A percentile compares a stretch with the other conserved stretches of the same genome.
These are phyloP conservation scores for Rhegmatorhina hoffmannsi DNA, from an alignment of 2,113 vertebrate species.

Conservation along the genomic window DNA sequence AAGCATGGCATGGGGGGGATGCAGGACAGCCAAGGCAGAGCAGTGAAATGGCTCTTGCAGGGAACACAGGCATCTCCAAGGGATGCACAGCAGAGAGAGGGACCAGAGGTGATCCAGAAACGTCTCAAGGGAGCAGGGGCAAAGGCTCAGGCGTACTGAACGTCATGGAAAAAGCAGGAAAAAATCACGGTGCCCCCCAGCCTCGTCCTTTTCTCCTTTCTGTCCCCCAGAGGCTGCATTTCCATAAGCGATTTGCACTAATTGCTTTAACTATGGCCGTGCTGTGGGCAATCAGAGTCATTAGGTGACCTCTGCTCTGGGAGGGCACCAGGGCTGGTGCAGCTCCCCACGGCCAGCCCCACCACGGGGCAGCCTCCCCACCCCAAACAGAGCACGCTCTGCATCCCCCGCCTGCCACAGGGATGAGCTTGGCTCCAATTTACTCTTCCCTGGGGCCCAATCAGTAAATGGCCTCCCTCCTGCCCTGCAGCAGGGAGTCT, in stretches of 20 bases:
- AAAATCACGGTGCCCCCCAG: background rate
- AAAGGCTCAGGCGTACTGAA: background rate
- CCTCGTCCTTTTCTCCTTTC: background rate
- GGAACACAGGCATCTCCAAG: background rate
- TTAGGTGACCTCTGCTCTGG: background rate
- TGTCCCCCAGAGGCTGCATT: background rate
- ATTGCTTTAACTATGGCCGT: background rate
- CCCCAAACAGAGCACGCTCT: background rate
- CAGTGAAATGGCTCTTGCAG: background rate
- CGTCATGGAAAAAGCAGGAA: background rate
- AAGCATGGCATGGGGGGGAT: background rate
- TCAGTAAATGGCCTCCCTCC: background rate
- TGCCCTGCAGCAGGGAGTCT: background rate
- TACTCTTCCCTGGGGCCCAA: background rate
- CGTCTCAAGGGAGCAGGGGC: background rate
- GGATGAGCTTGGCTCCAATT: background rate
- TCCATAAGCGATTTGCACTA: background rate
- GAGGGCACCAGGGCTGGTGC: background rate
- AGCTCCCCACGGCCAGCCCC: rapidly evolving
- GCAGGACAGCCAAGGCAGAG: background rate
- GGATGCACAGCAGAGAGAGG: background rate
- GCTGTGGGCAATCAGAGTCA: background rate
- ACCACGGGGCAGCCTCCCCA: background rate
- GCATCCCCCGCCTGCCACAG: rapidly evolving
- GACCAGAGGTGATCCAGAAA: background rate